Conservation (phyloP, 2,888 invertebrate genomes). For the Beris chalybata region DNA sequence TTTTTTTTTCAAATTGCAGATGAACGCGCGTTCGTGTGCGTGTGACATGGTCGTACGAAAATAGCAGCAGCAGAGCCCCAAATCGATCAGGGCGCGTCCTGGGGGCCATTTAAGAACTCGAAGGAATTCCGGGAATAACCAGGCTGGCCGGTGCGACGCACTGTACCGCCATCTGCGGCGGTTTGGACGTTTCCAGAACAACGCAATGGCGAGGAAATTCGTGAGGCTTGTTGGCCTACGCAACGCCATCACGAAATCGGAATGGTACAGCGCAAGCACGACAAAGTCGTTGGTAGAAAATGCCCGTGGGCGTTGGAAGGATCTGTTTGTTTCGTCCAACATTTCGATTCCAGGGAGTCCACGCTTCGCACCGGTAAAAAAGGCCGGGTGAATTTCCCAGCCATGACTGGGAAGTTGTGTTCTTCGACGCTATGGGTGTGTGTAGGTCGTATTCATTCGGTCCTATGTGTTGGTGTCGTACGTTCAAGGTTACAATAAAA, state of each 20-base stretch:
- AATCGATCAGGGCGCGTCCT: conserved; percentile 34
- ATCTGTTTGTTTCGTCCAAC: neutral
- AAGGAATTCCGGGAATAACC: neutral
- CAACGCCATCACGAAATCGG: neutral
- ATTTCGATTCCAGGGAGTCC: no score
- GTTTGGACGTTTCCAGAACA: no score
- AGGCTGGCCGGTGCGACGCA: neutral
- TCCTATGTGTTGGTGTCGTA: neutral
- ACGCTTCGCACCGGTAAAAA: no score
- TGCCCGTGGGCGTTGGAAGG: neutral
- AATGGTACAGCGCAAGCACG: neutral
- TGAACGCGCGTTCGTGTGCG: no score
- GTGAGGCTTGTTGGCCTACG: no score
- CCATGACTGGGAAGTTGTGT: neutral
- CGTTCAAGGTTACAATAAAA: conserved; percentile 38
- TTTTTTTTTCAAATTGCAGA: no score
- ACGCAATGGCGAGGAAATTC: no score
- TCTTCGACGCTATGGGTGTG: conserved; percentile 6
- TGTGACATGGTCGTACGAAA: neutral
- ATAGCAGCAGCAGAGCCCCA: neutral
- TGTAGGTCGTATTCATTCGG: no score
- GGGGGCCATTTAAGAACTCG: conserved; percentile 16
- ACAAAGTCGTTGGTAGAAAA: neutral
- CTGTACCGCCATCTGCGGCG: no score
- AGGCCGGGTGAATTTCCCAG: conserved; percentile 7